A percentile compares a stretch with the other conserved stretches of the same genome.
These are phyloP conservation scores for Sylvia borin DNA, from an alignment of 2,797 vertebrate species.

Conservation along the genomic window DNA sequence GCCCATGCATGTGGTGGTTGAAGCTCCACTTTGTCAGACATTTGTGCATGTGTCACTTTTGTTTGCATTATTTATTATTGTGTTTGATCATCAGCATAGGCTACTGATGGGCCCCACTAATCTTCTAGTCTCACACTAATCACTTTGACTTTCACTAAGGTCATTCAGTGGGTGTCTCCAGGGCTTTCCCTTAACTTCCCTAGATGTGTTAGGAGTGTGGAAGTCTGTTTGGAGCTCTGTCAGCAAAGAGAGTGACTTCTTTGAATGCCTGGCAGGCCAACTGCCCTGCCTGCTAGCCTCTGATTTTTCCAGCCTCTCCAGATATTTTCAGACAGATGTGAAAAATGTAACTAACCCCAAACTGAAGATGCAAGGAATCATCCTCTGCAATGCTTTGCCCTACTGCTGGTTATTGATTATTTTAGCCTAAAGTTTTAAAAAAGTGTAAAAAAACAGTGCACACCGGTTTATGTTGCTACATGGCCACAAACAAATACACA, in stretches of 20 bases:
- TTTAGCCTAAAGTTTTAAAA: background rate
- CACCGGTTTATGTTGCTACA: background rate
- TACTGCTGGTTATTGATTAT: background rate
- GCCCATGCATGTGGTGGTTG: rapidly evolving
- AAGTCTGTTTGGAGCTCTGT: background rate
- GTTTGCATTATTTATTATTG: background rate
- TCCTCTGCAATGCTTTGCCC: background rate
- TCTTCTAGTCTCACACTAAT: background rate
- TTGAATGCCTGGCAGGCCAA: background rate
- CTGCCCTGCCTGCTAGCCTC: background rate
- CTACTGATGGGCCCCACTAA: background rate
- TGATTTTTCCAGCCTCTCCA: background rate
- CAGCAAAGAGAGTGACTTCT: background rate
- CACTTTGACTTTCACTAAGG: background rate
- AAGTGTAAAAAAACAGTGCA: background rate
- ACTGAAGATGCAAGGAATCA: rapidly evolving
- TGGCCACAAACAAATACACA: background rate
- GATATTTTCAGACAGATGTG: background rate
- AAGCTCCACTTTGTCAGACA: background rate
- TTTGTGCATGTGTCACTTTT: background rate
- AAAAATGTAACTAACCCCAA: background rate
- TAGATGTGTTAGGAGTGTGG: rapidly evolving
- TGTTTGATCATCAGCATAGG: background rate
- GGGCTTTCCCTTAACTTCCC: background rate
- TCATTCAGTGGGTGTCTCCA: background rate